Percentiles rank a stretch among this genome's conserved stretches.
These are phyloP conservation scores for Pomatostomus ruficeps DNA, from an alignment of 2,113 vertebrate genomes.

Conservation along the genomic window DNA sequence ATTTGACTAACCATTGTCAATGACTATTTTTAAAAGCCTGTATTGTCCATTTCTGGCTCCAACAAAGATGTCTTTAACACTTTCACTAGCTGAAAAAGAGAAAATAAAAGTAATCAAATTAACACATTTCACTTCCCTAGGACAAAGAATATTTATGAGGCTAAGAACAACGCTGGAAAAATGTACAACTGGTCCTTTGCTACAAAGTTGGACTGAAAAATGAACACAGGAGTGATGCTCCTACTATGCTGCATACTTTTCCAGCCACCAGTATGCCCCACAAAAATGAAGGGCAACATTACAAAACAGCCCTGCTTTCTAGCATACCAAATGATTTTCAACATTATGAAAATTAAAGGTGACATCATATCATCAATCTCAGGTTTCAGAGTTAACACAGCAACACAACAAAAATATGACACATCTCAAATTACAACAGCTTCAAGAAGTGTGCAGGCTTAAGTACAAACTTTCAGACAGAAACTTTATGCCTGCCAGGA, in stretches of 20 bases:
- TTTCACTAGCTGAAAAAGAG: constrained; percentile 80
- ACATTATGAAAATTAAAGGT: background rate
- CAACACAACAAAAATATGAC: background rate
- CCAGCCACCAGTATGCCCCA: background rate
- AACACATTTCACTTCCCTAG: background rate
- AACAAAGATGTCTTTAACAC: constrained; percentile 88
- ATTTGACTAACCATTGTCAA: constrained; percentile 86
- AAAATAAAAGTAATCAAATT: constrained; percentile 10
- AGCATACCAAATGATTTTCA: background rate
- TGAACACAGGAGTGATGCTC: background rate
- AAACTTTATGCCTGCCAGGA: background rate
- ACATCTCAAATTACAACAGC: background rate
- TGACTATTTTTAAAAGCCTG: constrained; percentile 88
- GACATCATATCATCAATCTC: background rate
- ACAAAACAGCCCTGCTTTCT: background rate
- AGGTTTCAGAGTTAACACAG: background rate
- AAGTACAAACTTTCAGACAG: background rate
- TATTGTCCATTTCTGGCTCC: constrained; percentile 88
- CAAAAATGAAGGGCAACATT: background rate
- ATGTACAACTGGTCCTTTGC: background rate
- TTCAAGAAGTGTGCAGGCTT: background rate
- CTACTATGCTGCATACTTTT: background rate
- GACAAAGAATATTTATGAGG: background rate
- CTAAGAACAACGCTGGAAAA: background rate
- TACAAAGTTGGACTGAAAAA: background rate